Evolutionary conservation across 2,113 vertebrate species (phyloP).

Genomic region (Probosciger aterrimus): DNA sequence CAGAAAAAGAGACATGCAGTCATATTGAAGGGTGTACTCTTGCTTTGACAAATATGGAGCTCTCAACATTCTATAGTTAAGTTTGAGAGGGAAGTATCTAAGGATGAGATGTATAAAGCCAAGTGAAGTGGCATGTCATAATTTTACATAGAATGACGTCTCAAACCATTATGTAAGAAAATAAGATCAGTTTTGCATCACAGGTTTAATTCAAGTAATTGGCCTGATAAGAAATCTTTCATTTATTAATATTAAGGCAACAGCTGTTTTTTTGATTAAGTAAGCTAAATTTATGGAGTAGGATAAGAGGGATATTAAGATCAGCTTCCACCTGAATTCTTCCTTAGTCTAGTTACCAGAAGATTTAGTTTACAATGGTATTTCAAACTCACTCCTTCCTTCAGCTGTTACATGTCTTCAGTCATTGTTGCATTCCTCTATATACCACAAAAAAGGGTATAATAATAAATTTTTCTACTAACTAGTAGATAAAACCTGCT

Average conservation of each 20-base stretch:
- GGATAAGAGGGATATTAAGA: not conserved
- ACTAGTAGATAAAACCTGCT: not conserved
- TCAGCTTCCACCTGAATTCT: not conserved
- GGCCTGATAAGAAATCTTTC: not conserved
- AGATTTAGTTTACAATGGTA: not conserved
- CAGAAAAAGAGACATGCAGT: not conserved
- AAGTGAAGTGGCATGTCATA: not conserved
- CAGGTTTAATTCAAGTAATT: not conserved
- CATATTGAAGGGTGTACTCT: not conserved
- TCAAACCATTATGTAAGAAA: not conserved
- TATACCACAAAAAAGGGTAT: not conserved
- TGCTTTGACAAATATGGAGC: not conserved
- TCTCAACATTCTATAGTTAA: not conserved
- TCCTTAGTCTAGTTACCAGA: not conserved
- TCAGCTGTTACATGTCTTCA: not conserved
- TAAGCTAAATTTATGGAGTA: not conserved
- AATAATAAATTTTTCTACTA: not conserved
- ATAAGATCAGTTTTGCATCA: not conserved
- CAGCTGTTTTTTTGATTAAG: not conserved
- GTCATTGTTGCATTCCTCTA: not conserved
- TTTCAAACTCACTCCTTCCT: not conserved
- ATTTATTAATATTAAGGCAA: not conserved
- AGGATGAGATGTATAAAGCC: not conserved
- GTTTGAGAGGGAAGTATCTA: not conserved
- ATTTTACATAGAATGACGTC: not conserved